A percentile compares a stretch with the other conserved stretches of the same genome.
Evolutionary conservation across 1,140 invertebrate species (phyloP).

Genomic region (Drosophila kepulauana): DNA sequence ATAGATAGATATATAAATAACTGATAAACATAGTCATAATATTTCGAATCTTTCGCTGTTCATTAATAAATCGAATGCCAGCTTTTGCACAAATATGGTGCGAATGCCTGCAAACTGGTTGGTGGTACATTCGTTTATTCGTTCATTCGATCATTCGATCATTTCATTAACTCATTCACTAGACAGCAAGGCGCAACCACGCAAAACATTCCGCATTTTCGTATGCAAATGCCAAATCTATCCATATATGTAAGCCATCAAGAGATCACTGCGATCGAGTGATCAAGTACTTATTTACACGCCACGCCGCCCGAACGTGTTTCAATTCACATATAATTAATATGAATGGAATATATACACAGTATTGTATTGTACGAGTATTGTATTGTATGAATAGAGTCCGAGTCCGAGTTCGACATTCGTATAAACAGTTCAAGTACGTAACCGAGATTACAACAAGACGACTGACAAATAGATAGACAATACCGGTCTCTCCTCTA

Average conservation of each 20-base stretch:
- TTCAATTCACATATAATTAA: constrained; percentile 78
- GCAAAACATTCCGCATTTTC: constrained; percentile 54
- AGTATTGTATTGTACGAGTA: neutral
- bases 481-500: neutral
- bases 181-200: constrained; percentile 57
- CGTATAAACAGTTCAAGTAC: constrained; percentile 49
- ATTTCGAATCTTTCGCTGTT: constrained; percentile 43
- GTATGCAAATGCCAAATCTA: constrained; percentile 73
- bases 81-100: constrained; percentile 68
- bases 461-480: neutral
- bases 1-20: constrained; percentile 20
- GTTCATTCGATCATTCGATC: constrained; percentile 20
- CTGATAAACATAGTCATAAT: constrained; percentile 27
- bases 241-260: constrained; percentile 52
- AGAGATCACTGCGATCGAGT: constrained; percentile 29
- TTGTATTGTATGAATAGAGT: constrained; percentile 6
- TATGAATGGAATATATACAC: constrained; percentile 58
- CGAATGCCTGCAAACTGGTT: constrained; percentile 53
- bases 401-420: neutral
- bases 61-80: constrained; percentile 75
- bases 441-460: constrained; percentile 52
- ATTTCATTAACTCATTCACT: constrained; percentile 44
- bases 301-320: constrained; percentile 64
- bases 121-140: constrained; percentile 8
- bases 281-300: constrained; percentile 52